Conservation (phyloP, 2,113 vertebrate genomes). For the Malaclemys terrapin region DNA sequence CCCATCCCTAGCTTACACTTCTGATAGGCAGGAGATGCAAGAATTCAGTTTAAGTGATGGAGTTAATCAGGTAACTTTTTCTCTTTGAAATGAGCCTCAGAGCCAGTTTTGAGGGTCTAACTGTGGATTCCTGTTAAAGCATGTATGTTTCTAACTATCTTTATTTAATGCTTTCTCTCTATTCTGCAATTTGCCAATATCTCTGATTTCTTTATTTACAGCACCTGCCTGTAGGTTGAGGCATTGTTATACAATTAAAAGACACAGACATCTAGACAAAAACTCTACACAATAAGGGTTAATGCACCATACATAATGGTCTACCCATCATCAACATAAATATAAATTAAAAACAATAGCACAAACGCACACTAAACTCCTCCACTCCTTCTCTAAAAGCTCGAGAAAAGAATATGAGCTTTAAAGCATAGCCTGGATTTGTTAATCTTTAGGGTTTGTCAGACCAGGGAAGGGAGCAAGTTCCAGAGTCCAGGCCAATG, state of each 20-base stretch:
- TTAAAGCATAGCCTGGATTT: accelerated
- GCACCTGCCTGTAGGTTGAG: neutral
- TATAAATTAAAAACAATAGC: neutral
- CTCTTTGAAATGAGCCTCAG: neutral
- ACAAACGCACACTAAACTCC: neutral
- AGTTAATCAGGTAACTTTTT: accelerated
- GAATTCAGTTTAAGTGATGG: neutral
- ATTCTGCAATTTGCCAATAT: neutral
- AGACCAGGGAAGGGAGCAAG: neutral
- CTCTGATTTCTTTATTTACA: neutral
- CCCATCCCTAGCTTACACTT: neutral
- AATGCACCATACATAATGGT: neutral
- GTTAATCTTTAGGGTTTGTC: neutral
- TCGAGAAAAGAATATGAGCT: neutral
- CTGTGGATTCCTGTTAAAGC: neutral
- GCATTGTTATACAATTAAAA: neutral
- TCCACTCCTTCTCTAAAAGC: neutral
- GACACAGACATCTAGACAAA: neutral
- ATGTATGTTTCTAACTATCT: neutral
- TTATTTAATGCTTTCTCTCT: neutral
- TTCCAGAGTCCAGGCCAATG: neutral
- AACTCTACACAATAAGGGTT: neutral
- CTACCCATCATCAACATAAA: neutral
- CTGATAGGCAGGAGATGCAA: neutral
- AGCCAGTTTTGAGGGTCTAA: neutral